These are phyloP conservation scores for Phocides pigmalion DNA, from an alignment of 1,140 invertebrate species.

Conservation along the genomic window DNA sequence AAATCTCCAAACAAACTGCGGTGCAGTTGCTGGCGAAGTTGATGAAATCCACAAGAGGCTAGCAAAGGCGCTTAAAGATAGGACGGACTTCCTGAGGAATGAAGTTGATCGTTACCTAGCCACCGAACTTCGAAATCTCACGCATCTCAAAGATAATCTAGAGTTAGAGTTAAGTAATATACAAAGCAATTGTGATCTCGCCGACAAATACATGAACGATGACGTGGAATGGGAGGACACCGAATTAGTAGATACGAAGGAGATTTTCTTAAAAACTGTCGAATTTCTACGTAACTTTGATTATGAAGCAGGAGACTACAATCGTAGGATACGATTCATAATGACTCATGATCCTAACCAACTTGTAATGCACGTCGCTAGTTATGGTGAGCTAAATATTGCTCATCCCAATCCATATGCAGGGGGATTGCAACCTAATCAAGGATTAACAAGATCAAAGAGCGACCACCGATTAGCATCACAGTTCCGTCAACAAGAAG, in stretches of 20 bases:
- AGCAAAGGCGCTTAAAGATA: constrained; percentile 95
- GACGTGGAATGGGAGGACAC: constrained; percentile 94
- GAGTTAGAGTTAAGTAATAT: constrained; percentile 97
- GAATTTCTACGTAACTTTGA: constrained; percentile 97
- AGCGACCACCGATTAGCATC: constrained; percentile 96
- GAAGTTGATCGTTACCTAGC: constrained; percentile 95
- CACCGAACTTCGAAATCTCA: constrained; percentile 92
- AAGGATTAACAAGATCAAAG: constrained; percentile 95
- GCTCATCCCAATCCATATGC: constrained; percentile 84
- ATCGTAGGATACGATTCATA: constrained; percentile 91
- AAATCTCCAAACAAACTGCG: constrained; percentile 93
- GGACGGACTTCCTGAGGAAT: constrained; percentile 93
- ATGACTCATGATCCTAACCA: constrained; percentile 96
- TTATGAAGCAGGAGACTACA: constrained; percentile 95
- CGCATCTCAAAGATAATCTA: constrained; percentile 95
- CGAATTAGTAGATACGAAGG: constrained; percentile 96
- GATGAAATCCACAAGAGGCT: constrained; percentile 95
- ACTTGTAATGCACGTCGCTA: constrained; percentile 92
- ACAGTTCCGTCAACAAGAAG: constrained; percentile 94
- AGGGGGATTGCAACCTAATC: constrained; percentile 85
- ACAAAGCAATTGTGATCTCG: constrained; percentile 96
- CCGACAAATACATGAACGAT: constrained; percentile 96
- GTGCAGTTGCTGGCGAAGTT: constrained; percentile 94
- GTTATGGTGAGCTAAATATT: constrained; percentile 95
- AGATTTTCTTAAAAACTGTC: constrained; percentile 96